Base-by-base conservation (phyloP, 2,888 invertebrate genomes). In the Gryllus longicercus region DNA sequence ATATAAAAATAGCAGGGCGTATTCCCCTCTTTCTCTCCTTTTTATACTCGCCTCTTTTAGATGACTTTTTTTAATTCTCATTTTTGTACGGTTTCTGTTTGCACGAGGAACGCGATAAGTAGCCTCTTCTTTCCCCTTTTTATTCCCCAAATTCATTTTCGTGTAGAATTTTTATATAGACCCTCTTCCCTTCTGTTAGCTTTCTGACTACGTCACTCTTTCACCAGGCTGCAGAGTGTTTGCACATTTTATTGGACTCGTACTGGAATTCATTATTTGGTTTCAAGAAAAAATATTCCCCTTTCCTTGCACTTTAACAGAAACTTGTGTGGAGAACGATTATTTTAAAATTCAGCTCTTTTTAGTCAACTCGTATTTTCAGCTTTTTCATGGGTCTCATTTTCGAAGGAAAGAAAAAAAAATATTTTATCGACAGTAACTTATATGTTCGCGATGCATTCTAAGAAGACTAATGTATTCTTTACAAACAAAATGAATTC, bases 81-180 rank as follows among this genome's bases (percentile, higher is more conserved):
- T 63, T 63, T 63, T 63, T 63, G 63, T 63, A 63, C 63, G 63
- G 14, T 63, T 63, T 63, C 63, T 63, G 63, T 63, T 63, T 63
- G 63, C 63, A 63, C 63, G 63, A n/a, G n/a, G 63, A 63, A n/a
- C 63, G 63, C n/a, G 63, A 63, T 63, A 63, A 63, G 63, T 63
- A 63, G 63, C n/a, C 63, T n/a, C n/a, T 63, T 63, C n/a, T 63
- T n/a, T 63, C 63, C 63, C 63, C 63, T 63, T 63, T 63, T 63
- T 63, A 63, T 63, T 63, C 63, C 63, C 63, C n/a, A 63, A 63
- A 63, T 63, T 63, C 63, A 63, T 63, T 63, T 63, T n/a, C n/a
- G 63, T 63, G 63, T 63, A 63, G 63, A 63, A 18, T 63, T 63
- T 63, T 63, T 63, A 38, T 38, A 63, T 63, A 63, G 63, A 63